Conservation (phyloP, 2,113 vertebrate species). For the Murina feae region DNA sequence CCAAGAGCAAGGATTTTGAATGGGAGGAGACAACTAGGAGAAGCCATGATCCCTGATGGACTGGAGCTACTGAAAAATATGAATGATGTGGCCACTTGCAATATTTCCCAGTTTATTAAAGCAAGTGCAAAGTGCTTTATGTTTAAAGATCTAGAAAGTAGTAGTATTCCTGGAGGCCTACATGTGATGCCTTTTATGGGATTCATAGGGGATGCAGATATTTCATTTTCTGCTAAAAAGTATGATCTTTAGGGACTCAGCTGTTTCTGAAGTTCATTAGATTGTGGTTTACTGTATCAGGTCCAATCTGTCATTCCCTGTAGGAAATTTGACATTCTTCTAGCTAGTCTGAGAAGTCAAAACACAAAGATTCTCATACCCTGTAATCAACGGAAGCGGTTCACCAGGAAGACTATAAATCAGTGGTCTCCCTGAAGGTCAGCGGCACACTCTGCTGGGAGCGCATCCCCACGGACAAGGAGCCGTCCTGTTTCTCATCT, state of each 20-base stretch:
- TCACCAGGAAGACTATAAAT: constrained; percentile 1
- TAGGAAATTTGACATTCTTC: constrained; percentile 48
- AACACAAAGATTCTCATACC: constrained; percentile 7
- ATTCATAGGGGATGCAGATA: neutral
- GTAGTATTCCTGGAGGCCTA: constrained; percentile 13
- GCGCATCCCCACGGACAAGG: constrained; percentile 38
- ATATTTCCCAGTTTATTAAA: constrained; percentile 40
- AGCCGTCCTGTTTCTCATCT: constrained; percentile 47
- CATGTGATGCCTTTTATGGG: constrained; percentile 21
- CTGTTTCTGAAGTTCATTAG: constrained; percentile 42
- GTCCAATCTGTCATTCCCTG: neutral
- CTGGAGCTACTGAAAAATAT: constrained; percentile 16
- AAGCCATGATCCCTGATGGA: neutral
- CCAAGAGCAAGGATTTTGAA: neutral
- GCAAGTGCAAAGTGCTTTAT: constrained; percentile 42
- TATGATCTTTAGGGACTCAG: constrained; percentile 9
- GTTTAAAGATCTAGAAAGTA: constrained; percentile 56
- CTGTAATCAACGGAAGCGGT: constrained; percentile 30
- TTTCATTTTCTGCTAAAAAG: constrained; percentile 30
- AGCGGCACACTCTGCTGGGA: constrained; percentile 17
- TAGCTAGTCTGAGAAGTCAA: constrained; percentile 34
- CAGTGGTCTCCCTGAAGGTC: neutral
- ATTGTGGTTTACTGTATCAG: constrained; percentile 23
- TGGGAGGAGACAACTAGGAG: neutral
- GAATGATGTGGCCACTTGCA: constrained; percentile 26